Conservation (phyloP, 1,140 invertebrate genomes). For the Nasonia giraulti region DNA sequence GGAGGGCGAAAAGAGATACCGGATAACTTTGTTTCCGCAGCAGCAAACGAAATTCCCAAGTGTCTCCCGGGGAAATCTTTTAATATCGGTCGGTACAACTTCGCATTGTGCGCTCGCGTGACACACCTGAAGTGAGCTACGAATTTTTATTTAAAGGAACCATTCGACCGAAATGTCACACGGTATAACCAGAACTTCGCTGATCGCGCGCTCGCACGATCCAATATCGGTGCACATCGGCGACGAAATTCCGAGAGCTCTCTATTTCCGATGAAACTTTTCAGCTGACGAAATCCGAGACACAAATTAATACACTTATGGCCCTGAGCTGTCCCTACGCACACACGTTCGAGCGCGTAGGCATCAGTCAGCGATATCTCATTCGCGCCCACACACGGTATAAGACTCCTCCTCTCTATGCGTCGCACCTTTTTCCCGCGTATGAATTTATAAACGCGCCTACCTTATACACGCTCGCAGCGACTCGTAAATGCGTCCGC, state of each 20-base stretch:
- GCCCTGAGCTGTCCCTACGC: too few relatives aligned
- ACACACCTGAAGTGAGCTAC: not conserved
- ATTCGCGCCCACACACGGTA: not conserved
- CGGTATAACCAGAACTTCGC: not conserved
- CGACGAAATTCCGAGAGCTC: too few relatives aligned
- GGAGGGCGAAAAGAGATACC: not conserved
- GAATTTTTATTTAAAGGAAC: constrained; percentile 25
- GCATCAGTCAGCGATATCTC: not conserved
- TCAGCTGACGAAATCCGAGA: too few relatives aligned
- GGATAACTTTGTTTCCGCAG: not conserved
- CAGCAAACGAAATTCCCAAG: not conserved
- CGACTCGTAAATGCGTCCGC: constrained; percentile 15
- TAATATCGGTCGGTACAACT: not conserved
- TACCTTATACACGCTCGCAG: not conserved
- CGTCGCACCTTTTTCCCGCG: too few relatives aligned
- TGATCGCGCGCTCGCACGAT: not conserved
- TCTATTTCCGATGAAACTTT: too few relatives aligned
- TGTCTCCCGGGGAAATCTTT: constrained; percentile 6
- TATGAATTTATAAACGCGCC: too few relatives aligned
- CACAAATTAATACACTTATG: too few relatives aligned
- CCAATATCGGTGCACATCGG: too few relatives aligned
- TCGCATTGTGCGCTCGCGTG: constrained; percentile 4
- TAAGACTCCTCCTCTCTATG: not conserved
- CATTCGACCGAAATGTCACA: constrained; percentile 29
- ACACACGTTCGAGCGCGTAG: not conserved